Base-by-base conservation (phyloP, 2,113 vertebrate species). In the Epinephelus moara region DNA sequence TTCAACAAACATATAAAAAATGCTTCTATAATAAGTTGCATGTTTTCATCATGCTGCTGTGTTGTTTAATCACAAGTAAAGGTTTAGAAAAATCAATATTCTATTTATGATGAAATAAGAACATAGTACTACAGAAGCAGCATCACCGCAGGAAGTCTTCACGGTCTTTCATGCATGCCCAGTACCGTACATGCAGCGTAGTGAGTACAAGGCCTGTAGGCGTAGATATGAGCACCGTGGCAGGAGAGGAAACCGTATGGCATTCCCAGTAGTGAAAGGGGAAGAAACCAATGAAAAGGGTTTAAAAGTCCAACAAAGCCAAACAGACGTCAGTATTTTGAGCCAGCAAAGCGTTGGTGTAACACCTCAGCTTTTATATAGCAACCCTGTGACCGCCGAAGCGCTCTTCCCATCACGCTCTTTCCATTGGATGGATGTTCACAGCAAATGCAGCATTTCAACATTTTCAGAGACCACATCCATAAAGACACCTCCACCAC, bases 311-410 rank as follows among this genome's bases (percentile, higher is more conserved):
- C 76, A 88, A 86, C 83, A 81, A 89, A 91, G 90, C 80, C 74
- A 81, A 89, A 83, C 70, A 91, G 84, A 85, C 85, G 73, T 89
- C 73, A 67, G 76, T 76, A 89, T 88, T 82, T 84, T 84, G 78
- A 87, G 81, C 62, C 88, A 60, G 79, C 66, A 87, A 82, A 92
- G 87, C 72, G 75, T 90, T 88, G 88, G 85, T 77, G 87, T 87
- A 86, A 90, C 91, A 91, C 85, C 81, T 89, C 81, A 67, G 84
- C 86, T 94, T 91, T 92, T 91, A 92, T 88, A 87, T n/a, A 80
- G 76, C 87, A 75, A 88, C 87, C 86, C 88, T 53, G 69, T 91
- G 91, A 89, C 89, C 81, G 19, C 82, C 17, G 10, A 63, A 80
- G 75, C 81, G 19, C 81, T 88, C 73, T 89, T 80, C 85, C 88